Base-by-base conservation (phyloP, 2,113 vertebrate species). In the Oryzias woworae region DNA sequence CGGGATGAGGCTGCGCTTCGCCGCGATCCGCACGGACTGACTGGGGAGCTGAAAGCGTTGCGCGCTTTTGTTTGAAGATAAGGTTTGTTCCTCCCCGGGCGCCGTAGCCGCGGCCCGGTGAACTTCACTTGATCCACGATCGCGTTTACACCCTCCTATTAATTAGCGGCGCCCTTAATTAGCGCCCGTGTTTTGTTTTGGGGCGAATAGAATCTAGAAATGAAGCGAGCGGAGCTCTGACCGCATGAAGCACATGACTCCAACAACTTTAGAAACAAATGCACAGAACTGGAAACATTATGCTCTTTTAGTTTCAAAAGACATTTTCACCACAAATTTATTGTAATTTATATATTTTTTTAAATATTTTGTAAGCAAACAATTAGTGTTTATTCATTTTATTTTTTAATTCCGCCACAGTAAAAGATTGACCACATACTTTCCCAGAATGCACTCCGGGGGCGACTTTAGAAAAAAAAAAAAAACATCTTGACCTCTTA, bases 41-140 rank as follows among this genome's bases (percentile, higher is more conserved):
- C 86, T 87, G 85, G 63, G 78, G 86, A 91, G 89, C 84, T 90
- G 87, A 90, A 89, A 77, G 87, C 91, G 88, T 91, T 92, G 90
- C 87, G 91, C 91, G 91, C 87, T 92, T 93, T 93, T 92, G 90
- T 92, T 93, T 92, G 90, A 91, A 91, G 90, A 92, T 91, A 90
- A 92, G 83, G 83, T 89, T 88, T 92, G 91, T 89, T 87, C 90
- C 91, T 92, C 87, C 75, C 73, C 85, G 90, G 84, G 82, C 73
- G 85, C 91, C 91, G 90, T 93, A 90, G 85, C 83, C 80, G 58
- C 64, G 64, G 78, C 76, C 66, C 73, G n/a, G 55, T 89, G 85
- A 90, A 89, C 88, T 87, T 91, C 67, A 84, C 80, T 87, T 75
- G 72, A 77, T 81, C 63, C 62, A 43, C 70, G 71, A 65, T 76